Percentiles rank a stretch among this genome's conserved stretches.
These are phyloP conservation scores for Cerastoderma edule DNA, from an alignment of 2,888 invertebrate genomes.

Conservation along the genomic window DNA sequence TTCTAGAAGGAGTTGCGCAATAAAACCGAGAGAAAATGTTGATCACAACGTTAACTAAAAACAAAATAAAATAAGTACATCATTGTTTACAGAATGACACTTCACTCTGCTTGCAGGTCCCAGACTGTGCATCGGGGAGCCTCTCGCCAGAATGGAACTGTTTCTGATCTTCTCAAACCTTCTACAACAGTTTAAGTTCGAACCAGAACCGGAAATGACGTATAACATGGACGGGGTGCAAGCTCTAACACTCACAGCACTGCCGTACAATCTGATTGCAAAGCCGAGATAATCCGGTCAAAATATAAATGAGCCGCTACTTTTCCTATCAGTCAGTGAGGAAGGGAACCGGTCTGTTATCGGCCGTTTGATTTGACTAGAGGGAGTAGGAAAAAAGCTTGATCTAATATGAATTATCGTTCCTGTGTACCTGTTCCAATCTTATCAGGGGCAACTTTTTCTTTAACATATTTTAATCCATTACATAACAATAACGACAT, in stretches of 20 bases:
- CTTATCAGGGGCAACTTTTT: background rate
- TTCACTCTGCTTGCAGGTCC: slow-evolving; percentile 63
- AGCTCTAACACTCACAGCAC: slow-evolving; percentile 64
- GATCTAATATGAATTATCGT: background rate
- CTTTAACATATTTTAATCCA: background rate
- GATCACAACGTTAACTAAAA: no score
- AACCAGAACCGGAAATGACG: slow-evolving; percentile 20
- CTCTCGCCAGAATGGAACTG: slow-evolving; percentile 69
- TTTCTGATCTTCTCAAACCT: slow-evolving; percentile 69
- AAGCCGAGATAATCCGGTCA: slow-evolving; percentile 36
- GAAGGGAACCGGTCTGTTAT: no score
- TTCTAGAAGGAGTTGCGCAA: no score
- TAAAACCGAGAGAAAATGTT: no score
- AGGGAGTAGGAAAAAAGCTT: background rate
- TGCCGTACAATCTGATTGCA: slow-evolving; percentile 60
- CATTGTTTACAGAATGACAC: no score
- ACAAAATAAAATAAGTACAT: no score
- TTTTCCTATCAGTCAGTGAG: background rate
- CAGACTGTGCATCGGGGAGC: slow-evolving; percentile 67
- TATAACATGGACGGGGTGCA: slow-evolving; percentile 61
- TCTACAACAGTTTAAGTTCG: slow-evolving; percentile 63
- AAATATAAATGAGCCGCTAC: background rate
- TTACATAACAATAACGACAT: no score
- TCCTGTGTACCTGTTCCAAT: background rate
- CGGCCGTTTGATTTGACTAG: no score